phyloP scores from a whole-genome alignment of 2,113 vertebrate species.

The Leucopternis melanops region DNA sequence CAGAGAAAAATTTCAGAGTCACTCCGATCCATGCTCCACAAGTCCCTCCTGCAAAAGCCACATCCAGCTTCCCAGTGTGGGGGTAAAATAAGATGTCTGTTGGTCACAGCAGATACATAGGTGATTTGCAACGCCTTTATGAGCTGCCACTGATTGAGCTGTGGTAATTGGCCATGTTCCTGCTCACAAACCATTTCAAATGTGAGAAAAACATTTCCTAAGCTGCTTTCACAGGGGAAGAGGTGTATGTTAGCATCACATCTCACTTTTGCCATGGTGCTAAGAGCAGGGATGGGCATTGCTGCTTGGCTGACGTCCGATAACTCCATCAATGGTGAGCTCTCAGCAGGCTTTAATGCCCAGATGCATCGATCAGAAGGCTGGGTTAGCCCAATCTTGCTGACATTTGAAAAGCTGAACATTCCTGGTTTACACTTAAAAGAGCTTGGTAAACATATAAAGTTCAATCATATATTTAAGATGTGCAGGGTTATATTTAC shows the following conservation, averaged over 20 bases:
- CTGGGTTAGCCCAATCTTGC: not conserved
- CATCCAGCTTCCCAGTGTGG: fast-evolving
- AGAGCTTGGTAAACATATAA: not conserved
- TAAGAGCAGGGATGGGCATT: not conserved
- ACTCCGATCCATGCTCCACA: not conserved
- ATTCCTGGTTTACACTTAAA: not conserved
- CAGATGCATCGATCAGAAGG: not conserved
- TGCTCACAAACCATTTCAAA: not conserved
- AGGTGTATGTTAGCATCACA: not conserved
- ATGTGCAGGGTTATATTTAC: not conserved
- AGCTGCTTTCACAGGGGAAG: not conserved
- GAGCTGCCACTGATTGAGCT: not conserved
- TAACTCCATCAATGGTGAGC: not conserved
- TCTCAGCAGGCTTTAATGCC: not conserved
- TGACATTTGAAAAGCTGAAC: not conserved
- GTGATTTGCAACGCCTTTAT: not conserved
- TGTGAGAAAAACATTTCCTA: not conserved
- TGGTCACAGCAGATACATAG: not conserved
- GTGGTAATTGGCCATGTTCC: not conserved
- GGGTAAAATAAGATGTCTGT: not conserved
- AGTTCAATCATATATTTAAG: not conserved
- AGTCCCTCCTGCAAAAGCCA: not conserved
- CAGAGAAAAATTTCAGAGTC: not conserved
- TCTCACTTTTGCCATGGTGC: not conserved
- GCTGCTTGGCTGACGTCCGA: not conserved